Percentiles rank a stretch among this genome's conserved stretches.
Conservation (phyloP, 92 coral and sea anemone genomes). For the Siderastrea siderea region DNA sequence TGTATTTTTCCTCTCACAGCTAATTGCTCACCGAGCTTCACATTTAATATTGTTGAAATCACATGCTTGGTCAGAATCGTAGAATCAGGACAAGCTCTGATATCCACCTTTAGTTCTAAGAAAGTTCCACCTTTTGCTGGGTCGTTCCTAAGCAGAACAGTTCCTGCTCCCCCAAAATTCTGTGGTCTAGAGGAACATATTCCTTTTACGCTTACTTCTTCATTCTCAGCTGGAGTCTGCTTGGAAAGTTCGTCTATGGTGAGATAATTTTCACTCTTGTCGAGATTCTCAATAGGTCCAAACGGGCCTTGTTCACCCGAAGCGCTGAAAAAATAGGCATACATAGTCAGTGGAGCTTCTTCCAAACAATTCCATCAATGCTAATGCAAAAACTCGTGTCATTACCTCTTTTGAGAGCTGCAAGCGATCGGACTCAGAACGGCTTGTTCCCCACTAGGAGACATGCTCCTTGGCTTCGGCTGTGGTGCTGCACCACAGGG, state of each 20-base stretch:
- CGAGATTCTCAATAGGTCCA: slow-evolving; percentile 58
- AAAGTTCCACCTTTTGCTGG: slow-evolving; percentile 48
- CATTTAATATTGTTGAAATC: slow-evolving; percentile 39
- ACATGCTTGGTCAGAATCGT: slow-evolving; percentile 42
- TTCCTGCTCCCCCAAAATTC: slow-evolving; percentile 46
- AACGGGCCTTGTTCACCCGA: slow-evolving; percentile 52
- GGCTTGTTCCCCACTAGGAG: background rate
- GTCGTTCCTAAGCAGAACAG: slow-evolving; percentile 62
- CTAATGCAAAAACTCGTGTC: background rate
- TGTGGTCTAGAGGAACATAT: slow-evolving; percentile 67
- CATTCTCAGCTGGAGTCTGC: slow-evolving; percentile 34
- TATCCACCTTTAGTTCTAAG: slow-evolving; percentile 66
- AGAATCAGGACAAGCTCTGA: slow-evolving; percentile 50
- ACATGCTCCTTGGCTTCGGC: background rate
- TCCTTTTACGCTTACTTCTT: slow-evolving; percentile 61
- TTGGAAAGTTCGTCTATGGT: slow-evolving; percentile 57
- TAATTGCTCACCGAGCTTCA: slow-evolving; percentile 50
- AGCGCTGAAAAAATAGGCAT: slow-evolving; percentile 7
- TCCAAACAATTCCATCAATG: too few relatives aligned
- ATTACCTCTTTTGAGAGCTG: slow-evolving; percentile 22
- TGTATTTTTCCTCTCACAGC: slow-evolving; percentile 79
- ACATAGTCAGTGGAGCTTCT: background rate
- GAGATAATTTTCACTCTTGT: slow-evolving; percentile 28
- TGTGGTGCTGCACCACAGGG: background rate
- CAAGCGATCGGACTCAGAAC: background rate